phyloP scores from a whole-genome alignment of 2,113 vertebrate species.

The Nycticryphes semicollaris region DNA sequence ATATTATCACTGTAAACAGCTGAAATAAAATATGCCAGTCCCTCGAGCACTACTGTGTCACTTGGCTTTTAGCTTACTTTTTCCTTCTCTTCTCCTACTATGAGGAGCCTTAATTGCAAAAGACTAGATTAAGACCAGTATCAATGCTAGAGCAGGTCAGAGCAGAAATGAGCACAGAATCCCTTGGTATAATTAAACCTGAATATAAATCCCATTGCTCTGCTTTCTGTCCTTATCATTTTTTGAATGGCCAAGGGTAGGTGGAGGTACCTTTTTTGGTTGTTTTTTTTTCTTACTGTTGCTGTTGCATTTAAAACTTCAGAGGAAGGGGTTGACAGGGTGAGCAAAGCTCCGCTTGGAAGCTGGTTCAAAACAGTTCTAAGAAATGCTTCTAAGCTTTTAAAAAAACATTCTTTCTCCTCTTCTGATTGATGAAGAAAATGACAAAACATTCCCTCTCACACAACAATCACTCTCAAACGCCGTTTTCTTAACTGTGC shows the following conservation, averaged over 20 bases:
- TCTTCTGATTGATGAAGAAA: neutral
- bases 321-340: neutral
- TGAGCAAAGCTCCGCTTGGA: neutral
- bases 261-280: neutral
- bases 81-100: neutral
- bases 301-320: neutral
- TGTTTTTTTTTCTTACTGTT: neutral
- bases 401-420: neutral
- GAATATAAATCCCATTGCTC: neutral
- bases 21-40: neutral
- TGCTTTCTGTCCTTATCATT: neutral
- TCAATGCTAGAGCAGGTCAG: neutral
- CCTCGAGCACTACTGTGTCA: no score
- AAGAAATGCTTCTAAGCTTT: slow-evolving; percentile 11
- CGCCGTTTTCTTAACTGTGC: neutral
- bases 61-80: neutral
- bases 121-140: no score
- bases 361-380: neutral
- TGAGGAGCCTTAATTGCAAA: neutral
- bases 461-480: neutral
- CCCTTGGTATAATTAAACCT: neutral
- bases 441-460: neutral
- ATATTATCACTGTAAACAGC: neutral
- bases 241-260: neutral
- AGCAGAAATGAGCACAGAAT: neutral